Evolutionary conservation across 2,797 vertebrate species (phyloP).

Genomic region (Coreius guichenoti): DNA sequence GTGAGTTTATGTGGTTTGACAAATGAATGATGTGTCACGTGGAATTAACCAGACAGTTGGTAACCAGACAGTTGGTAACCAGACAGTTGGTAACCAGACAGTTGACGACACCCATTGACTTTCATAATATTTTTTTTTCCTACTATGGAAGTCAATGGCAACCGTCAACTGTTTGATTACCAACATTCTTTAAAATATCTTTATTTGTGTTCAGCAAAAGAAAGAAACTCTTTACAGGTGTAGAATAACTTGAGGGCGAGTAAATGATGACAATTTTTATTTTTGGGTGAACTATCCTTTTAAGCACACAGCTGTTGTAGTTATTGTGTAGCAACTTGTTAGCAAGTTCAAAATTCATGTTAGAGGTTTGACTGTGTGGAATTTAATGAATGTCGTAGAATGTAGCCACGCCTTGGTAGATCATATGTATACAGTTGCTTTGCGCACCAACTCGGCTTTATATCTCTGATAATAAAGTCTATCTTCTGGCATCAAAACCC

Average conservation of each 20-base stretch:
- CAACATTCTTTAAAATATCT: too few species aligned
- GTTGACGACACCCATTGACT: too few species aligned
- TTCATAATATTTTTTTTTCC: too few species aligned
- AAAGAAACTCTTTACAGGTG: too few species aligned
- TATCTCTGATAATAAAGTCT: not conserved
- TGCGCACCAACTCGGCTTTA: not conserved
- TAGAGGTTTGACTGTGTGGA: not conserved
- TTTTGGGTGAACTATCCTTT: too few species aligned
- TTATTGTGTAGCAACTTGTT: not conserved
- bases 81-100: too few species aligned
- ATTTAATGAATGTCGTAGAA: not conserved
- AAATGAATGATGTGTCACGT: not conserved
- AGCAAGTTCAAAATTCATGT: not conserved
- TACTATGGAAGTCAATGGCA: too few species aligned
- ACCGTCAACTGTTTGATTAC: too few species aligned
- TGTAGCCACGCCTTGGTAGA: not conserved
- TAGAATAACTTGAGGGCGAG: too few species aligned
- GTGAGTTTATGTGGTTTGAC: not conserved
- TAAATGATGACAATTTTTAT: too few species aligned
- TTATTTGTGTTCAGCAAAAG: too few species aligned
- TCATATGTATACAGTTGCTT: not conserved
- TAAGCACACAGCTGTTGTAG: not conserved
- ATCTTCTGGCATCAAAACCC: not conserved
- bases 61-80: too few species aligned
- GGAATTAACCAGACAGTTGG: not conserved